These are phyloP conservation scores for Eilema depressum DNA, from an alignment of 2,888 invertebrate genomes.

Conservation along the genomic window DNA sequence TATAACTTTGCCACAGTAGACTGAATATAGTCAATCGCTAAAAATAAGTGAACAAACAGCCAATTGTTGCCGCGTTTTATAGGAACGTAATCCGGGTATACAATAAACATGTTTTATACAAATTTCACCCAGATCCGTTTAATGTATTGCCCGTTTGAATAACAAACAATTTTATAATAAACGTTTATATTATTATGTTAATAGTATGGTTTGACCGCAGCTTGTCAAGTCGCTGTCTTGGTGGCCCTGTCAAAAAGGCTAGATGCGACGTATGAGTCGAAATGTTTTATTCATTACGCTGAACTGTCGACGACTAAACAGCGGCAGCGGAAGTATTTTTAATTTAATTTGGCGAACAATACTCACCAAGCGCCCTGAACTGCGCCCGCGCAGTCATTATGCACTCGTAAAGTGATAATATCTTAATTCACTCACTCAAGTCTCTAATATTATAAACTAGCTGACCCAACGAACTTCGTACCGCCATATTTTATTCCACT, in stretches of 20 bases:
- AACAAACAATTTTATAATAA: neutral
- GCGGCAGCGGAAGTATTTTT: constrained; percentile 70
- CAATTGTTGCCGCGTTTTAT: neutral
- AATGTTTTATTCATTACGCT: constrained; percentile 83
- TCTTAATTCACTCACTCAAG: neutral
- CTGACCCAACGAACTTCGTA: too few species aligned
- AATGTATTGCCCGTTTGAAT: neutral
- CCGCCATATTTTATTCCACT: too few species aligned
- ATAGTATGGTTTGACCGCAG: neutral
- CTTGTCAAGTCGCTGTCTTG: constrained; percentile 21
- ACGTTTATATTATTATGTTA: neutral
- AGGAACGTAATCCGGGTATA: neutral
- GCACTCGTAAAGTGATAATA: neutral
- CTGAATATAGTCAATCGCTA: too few species aligned
- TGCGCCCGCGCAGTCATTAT: constrained; percentile 17
- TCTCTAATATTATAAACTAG: too few species aligned
- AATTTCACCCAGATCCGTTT: neutral
- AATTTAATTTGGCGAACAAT: constrained; percentile 82
- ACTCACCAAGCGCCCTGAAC: constrained; percentile 48
- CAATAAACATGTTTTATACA: neutral
- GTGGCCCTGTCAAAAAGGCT: constrained; percentile 63
- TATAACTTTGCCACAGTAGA: too few species aligned
- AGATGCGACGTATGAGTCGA: constrained; percentile 76
- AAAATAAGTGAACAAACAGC: neutral
- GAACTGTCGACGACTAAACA: constrained; percentile 77